Evolutionary conservation across 2,797 vertebrate species (phyloP).

Genomic region (Mallotus villosus): DNA sequence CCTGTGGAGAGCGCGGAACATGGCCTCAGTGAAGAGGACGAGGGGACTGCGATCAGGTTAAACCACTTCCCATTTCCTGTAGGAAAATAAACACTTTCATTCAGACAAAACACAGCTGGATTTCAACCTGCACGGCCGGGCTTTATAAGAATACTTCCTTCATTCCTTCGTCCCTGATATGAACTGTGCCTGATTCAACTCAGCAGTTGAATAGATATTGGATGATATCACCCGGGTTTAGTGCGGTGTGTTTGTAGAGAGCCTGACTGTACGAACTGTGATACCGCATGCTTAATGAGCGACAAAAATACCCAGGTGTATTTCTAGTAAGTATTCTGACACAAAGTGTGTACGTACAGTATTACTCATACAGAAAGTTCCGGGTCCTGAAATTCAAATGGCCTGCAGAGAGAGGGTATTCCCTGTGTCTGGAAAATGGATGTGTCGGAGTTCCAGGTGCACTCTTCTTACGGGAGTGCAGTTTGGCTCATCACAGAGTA

Average conservation of each 20-base stretch:
- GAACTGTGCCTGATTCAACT: neutral
- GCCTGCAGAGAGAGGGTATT: conserved; percentile 18
- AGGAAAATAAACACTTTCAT: conserved; percentile 48
- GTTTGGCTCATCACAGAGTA: conserved; percentile 53
- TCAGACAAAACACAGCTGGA: conserved; percentile 75
- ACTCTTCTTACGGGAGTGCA: conserved; percentile 30
- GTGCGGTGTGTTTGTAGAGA: neutral
- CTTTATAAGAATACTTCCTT: conserved; percentile 62
- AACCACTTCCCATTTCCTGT: conserved; percentile 64
- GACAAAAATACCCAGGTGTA: conserved; percentile 24
- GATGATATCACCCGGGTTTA: neutral
- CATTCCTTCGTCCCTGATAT: conserved; percentile 27
- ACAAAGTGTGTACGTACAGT: neutral
- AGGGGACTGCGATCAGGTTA: conserved; percentile 33
- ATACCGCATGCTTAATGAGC: conserved; percentile 29
- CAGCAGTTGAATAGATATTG: neutral
- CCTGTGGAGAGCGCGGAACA: no score
- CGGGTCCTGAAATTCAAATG: conserved; percentile 26
- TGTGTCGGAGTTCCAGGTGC: conserved; percentile 51
- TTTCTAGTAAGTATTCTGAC: conserved; percentile 8
- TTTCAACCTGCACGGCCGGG: conserved; percentile 46
- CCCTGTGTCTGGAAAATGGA: conserved; percentile 46
- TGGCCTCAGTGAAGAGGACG: conserved; percentile 5
- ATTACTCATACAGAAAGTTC: conserved; percentile 2
- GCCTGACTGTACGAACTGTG: neutral